Base-by-base conservation (phyloP, 2,797 vertebrate species). In the Pampus argenteus region DNA sequence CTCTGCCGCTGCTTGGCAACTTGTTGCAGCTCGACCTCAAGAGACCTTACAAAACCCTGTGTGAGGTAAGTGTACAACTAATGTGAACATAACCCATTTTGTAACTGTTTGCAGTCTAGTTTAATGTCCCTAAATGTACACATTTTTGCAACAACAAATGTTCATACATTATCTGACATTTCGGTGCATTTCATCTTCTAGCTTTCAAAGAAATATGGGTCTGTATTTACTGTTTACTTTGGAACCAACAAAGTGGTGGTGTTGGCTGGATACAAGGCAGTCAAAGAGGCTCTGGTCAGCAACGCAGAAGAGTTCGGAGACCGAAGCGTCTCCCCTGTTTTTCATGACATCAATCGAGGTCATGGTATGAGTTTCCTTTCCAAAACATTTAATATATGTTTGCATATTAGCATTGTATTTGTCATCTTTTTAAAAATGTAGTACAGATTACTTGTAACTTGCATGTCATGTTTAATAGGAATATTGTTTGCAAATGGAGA, bases 401-500 rank as follows among this genome's bases (percentile, higher is more conserved):
- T 31, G 9, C 2, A 23, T 38, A 23, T 38, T 4, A 11, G 3
- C 7, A 9, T 6, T n/a, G 20, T 31, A 48, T 28, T 22, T 47
- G 9, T 14, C 3, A 66, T 29, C 1, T 55, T 4, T 36, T 51
- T 22, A 8, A 14, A 20, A 40, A 6, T 14, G 45, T n/a, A 9
- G 0, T 26, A 15, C 2, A 23, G 26, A 34, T 56, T 28, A 1
- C 14, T 47, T 34, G 20, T 25, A 28, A 45, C 26, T 47, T 15
- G 0, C 1, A 18, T 54, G 5, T 51, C 8, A 15, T 48, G 11
- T 62, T 77, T 26, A 2, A 42, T 5, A 94, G 94, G 94, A 20
- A 90, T 95, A n/a, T 0, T 93, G 0, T 93, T 94, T 72, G 34
- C 91, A 25, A 94, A 95, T 2, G 94, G 94, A 60, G 92, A 94